Conservation (phyloP, 2,797 vertebrate genomes). For the Alca torda region DNA sequence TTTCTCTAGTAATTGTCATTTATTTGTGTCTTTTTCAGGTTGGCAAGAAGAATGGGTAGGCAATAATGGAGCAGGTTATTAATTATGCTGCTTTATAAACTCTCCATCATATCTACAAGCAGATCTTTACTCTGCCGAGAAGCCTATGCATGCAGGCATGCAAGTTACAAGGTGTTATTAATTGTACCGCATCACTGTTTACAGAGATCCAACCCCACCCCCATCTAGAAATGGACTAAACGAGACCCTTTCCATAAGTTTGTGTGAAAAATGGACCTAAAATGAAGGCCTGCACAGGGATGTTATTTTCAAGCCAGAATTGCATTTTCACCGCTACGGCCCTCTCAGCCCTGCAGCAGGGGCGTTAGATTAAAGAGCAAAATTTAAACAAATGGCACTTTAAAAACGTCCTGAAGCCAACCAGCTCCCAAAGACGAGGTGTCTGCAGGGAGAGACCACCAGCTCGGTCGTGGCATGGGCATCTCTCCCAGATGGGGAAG, state of each 20-base stretch:
- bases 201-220: neutral
- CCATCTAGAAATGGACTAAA: neutral
- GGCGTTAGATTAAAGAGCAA: neutral
- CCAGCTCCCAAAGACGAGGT: neutral
- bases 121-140: neutral
- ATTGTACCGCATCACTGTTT: neutral
- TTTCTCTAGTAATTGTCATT: neutral
- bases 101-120: neutral
- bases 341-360: neutral
- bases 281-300: neutral
- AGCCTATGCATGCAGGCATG: neutral
- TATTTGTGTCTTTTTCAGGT: neutral
- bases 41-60: neutral
- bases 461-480: neutral
- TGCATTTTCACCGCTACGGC: neutral
- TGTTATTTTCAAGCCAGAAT: neutral
- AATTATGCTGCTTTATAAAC: conserved; percentile 15
- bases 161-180: neutral
- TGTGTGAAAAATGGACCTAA: neutral
- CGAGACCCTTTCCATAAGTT: neutral
- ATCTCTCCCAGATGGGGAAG: neutral
- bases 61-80: neutral
- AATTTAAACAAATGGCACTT: conserved; percentile 26
- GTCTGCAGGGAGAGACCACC: neutral
- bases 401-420: neutral